Evolutionary conservation across 2,797 vertebrate species (phyloP), one percentile per base, ranked within the genome.

Genomic region (Darevskia mixta): DNA sequence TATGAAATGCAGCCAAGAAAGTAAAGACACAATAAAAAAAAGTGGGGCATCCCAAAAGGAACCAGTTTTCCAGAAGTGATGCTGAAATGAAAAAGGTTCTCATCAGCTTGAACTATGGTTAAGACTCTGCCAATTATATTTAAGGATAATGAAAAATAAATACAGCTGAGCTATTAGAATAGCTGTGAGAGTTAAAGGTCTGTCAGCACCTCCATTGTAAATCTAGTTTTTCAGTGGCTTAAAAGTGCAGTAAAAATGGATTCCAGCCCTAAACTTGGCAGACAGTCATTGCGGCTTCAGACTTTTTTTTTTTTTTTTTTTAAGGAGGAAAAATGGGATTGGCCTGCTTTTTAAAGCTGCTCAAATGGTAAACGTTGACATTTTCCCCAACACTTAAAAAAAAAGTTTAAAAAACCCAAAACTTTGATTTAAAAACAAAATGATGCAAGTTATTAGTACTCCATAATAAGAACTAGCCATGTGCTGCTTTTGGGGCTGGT

Each of bases 131-230:
- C 94, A 97, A 95, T 96, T 97, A 95, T 96, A 96, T 96, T 97
- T 95, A 96, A 97, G 96, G 95, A 81, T 94, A 96, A 97, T 96
- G 95, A 96, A 97, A 97, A 96, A 96, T 96, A 97, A 97, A 97
- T 96, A 97, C 95, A 96, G 96, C 95, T 96, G 96, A 96, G 93
- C 93, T 95, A 95, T 95, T 94, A 94, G 95, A 94, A 95, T 87
- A 76, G 92, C 92, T 95, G 94, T 93, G 95, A 92, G 89, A 95
- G 89, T 85, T 96, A 95, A 94, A 95, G 86, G 93, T 95, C 95
- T 97, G 95, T 97, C 96, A 97, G 95, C 95, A 95, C 95, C 95
- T 96, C 93, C 94, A 96, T 96, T 96, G 95, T 95, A 95, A 95
- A 94, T 86, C 87, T 95, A 92, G 93, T 92, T 96, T 97, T 96